phyloP scores from a whole-genome alignment of 2,797 vertebrate genomes.

The Tauraco hartlaubi region DNA sequence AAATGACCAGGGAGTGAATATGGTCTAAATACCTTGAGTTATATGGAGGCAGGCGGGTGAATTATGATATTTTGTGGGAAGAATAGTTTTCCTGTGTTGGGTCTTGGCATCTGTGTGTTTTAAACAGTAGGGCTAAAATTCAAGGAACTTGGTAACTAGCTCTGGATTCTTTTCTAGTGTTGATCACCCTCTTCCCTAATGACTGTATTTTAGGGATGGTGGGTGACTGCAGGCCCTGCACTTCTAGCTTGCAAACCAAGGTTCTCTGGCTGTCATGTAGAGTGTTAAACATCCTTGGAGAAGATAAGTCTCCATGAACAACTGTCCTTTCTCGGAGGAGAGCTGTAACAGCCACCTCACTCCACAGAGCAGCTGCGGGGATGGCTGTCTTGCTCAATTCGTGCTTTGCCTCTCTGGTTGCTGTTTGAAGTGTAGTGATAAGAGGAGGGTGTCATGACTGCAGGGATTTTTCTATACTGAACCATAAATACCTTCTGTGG shows the following conservation, averaged over 20 bases:
- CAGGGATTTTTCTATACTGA: not conserved
- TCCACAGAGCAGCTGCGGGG: not conserved
- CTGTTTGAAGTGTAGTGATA: not conserved
- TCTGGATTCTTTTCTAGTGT: not conserved
- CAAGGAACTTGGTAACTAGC: not conserved
- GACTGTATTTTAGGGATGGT: not conserved
- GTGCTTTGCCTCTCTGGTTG: not conserved
- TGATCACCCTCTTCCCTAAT: not conserved
- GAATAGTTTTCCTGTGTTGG: not conserved
- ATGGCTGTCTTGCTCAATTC: not conserved
- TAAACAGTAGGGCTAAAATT: not conserved
- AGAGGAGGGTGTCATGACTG: not conserved
- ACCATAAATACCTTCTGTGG: not conserved
- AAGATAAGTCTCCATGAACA: not conserved
- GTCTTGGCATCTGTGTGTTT: not conserved
- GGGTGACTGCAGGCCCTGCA: not conserved
- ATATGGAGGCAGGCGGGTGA: not conserved
- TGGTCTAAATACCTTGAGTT: not conserved
- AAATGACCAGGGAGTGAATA: not conserved
- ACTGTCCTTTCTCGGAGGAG: not conserved
- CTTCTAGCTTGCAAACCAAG: not conserved
- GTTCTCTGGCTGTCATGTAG: not conserved
- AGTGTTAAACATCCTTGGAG: not conserved
- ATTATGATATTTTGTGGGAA: not conserved
- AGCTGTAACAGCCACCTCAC: not conserved